Evolutionary conservation across 2,113 vertebrate species (phyloP).

Genomic region (Fukomys damarensis): DNA sequence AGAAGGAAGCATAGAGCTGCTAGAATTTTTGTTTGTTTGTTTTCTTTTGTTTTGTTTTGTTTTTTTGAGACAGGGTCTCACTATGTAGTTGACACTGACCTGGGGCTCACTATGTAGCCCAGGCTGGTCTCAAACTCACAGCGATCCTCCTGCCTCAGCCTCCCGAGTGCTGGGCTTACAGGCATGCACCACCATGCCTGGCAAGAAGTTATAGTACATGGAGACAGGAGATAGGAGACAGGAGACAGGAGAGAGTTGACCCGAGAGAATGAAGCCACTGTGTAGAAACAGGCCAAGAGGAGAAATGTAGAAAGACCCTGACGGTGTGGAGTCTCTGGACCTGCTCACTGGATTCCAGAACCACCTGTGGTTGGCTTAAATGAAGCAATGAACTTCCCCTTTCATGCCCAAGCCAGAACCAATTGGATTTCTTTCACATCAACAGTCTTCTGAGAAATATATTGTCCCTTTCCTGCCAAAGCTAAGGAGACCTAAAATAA

Average conservation of each 20-base stretch:
- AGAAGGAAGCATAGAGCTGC: not conserved
- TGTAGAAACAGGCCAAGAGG: not conserved
- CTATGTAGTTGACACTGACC: no score
- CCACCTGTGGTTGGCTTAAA: not conserved
- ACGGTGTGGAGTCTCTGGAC: not conserved
- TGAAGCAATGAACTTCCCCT: not conserved
- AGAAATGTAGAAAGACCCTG: not conserved
- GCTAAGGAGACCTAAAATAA: slow-evolving; percentile 46
- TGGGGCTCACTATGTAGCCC: no score
- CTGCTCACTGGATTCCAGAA: not conserved
- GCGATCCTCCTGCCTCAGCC: no score
- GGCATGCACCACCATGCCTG: no score
- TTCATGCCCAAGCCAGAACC: not conserved
- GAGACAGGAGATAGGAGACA: no score
- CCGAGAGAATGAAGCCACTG: not conserved
- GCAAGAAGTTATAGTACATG: no score
- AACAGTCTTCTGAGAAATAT: slow-evolving; percentile 58
- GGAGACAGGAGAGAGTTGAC: not conserved
- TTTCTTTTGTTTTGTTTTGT: no score
- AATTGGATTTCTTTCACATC: slow-evolving; percentile 46
- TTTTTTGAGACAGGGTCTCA: no score
- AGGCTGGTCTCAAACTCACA: no score
- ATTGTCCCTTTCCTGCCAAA: slow-evolving; percentile 52
- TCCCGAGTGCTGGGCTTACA: no score
- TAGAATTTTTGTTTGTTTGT: no score